Evolutionary conservation across 2,797 vertebrate species (phyloP).

Genomic region (Anguilla marmorata): DNA sequence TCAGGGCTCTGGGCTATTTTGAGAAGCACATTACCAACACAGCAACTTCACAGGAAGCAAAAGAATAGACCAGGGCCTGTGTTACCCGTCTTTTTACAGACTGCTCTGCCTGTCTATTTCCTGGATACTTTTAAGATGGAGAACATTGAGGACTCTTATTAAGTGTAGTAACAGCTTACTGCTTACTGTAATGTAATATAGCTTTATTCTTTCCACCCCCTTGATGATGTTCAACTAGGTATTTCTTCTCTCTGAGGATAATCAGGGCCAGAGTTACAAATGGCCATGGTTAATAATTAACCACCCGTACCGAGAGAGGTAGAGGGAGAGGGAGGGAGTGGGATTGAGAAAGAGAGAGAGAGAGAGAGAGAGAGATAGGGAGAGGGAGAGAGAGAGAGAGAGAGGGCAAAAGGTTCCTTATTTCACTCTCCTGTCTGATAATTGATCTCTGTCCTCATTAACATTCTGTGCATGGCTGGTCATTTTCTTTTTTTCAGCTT

Average conservation of each 20-base stretch:
- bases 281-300: conserved; percentile 16
- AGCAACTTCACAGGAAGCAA: conserved; percentile 18
- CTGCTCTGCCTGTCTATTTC: not conserved
- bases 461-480: conserved; percentile 11
- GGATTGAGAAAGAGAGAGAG: not conserved
- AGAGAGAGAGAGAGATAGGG: not conserved
- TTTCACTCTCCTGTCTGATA: not conserved
- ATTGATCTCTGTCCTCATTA: conserved; percentile 4
- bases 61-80: not conserved
- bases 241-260: not conserved
- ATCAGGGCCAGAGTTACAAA: not conserved
- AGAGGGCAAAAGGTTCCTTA: not conserved
- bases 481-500: not conserved
- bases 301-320: not conserved
- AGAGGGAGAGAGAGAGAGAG: conserved; percentile 16
- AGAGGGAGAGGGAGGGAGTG: not conserved
- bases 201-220: conserved; percentile 4
- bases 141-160: not conserved
- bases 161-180: not conserved
- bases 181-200: not conserved
- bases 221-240: no score
- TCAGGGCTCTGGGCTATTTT: conserved; percentile 23
- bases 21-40: conserved; percentile 23
- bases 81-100: conserved; percentile 20
- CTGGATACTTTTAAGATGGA: not conserved